Evolutionary conservation across 2,797 vertebrate genomes (phyloP), one percentile per base, ranked within the genome.

Genomic region (Delichon dasypus): DNA sequence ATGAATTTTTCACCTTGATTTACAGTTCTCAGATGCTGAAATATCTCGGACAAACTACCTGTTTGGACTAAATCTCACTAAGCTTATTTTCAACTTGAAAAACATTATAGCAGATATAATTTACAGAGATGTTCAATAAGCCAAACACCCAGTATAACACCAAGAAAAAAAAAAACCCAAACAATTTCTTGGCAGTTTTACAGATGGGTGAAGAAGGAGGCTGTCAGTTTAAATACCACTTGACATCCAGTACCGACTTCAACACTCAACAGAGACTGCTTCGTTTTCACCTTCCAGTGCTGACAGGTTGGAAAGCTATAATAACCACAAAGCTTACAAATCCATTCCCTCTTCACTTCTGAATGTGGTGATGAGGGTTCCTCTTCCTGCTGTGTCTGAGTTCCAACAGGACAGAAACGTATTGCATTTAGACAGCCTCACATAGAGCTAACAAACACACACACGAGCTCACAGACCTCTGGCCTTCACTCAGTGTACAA

Each of bases 391-490:
- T 57, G 48, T 45, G 14, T 71, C 26, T 36, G 66, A 85, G 36
- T 26, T 65, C 62, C 40, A 74, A 26, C 0, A 65, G 50, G 36
- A 71, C 21, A 32, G 42, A 32, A 53, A 19, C 1, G 34, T 1
- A 30, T 9, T 47, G 30, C 20, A 68, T 53, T 65, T 54, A 50
- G 0, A 1, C 6, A 64, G 38, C 23, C 61, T 47, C n/a, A 50
- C 0, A 0, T 1, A 47, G 6, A 72, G 15, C 15, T 84, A 61
- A 60, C 17, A 85, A 64, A 30, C 1, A 77, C 2, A 7, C 7
- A 85, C 2, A 5, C 8, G 82, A 29, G 17, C 16, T 42, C 51
- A 45, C 16, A 85, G 13, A 48, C 29, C 38, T 57, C 57, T 45
- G 26, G 32, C n/a, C 30, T 51, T 55, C 29, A 13, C 20, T 80